phyloP scores from a whole-genome alignment of 2,888 invertebrate species.

The Brachyptera risi region DNA sequence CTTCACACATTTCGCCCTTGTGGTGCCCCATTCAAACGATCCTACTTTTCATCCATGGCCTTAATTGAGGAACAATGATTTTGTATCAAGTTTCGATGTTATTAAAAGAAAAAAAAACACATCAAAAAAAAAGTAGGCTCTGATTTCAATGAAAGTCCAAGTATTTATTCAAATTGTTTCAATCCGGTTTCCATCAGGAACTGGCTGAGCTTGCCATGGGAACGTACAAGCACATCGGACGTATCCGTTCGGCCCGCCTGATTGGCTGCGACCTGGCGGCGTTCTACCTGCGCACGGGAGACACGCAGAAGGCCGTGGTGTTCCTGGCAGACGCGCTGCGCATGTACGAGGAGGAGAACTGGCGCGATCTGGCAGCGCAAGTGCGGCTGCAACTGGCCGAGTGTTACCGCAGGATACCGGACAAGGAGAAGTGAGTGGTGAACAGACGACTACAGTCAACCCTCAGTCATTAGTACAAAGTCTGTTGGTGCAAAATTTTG shows the following conservation, averaged over 20 bases:
- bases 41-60: no score
- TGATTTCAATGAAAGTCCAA: no score
- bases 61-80: no score
- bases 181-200: constrained; percentile 60
- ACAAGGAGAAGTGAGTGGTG: constrained; percentile 64
- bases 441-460: no score
- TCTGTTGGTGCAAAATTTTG: no score
- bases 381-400: constrained; percentile 79
- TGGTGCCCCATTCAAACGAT: no score
- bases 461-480: no score
- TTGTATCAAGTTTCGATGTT: no score
- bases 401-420: constrained; percentile 77
- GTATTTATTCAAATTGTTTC: no score
- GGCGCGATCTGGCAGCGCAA: constrained; percentile 77
- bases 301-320: constrained; percentile 83
- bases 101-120: no score
- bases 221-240: constrained; percentile 90
- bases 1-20: no score
- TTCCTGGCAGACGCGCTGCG: constrained; percentile 83
- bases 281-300: constrained; percentile 82
- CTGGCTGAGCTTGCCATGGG: constrained; percentile 88
- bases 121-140: no score
- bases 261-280: constrained; percentile 86
- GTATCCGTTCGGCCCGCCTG: constrained; percentile 75
- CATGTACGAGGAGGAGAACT: constrained; percentile 83